Conservation (phyloP, 2,113 vertebrate species). For the Alectura lathami region DNA sequence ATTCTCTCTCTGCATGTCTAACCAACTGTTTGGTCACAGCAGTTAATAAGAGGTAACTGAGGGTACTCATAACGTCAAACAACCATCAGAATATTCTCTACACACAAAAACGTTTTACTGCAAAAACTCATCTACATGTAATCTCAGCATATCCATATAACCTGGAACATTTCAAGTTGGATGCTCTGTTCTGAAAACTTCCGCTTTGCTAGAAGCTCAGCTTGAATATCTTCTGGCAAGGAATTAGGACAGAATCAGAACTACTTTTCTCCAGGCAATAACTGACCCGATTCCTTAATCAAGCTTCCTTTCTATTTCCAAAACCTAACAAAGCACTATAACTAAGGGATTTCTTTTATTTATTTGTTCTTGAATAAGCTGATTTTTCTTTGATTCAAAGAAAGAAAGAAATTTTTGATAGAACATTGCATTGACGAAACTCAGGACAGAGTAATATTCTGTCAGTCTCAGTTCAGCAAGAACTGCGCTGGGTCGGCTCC, state of each 20-base stretch:
- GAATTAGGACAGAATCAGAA: conserved; percentile 15
- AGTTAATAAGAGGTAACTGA: background rate
- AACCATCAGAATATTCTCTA: background rate
- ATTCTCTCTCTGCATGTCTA: background rate
- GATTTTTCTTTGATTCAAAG: background rate
- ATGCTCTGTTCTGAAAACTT: background rate
- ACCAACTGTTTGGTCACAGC: background rate
- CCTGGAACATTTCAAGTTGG: background rate
- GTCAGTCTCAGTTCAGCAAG: background rate
- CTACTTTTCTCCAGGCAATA: conserved; percentile 43
- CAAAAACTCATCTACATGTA: background rate
- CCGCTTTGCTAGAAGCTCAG: background rate
- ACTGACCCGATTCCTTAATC: conserved; percentile 36
- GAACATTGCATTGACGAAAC: background rate
- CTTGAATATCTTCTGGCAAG: conserved; percentile 12
- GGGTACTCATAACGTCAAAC: background rate
- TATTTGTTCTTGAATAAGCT: background rate
- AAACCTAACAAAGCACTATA: background rate
- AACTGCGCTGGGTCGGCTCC: background rate
- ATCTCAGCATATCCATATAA: background rate
- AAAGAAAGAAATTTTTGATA: background rate
- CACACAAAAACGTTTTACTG: background rate
- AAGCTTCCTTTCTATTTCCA: background rate
- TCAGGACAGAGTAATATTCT: background rate
- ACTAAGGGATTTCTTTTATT: background rate